Evolutionary conservation across 2,888 invertebrate species (phyloP).

Genomic region (Erpobdella octoculata): DNA sequence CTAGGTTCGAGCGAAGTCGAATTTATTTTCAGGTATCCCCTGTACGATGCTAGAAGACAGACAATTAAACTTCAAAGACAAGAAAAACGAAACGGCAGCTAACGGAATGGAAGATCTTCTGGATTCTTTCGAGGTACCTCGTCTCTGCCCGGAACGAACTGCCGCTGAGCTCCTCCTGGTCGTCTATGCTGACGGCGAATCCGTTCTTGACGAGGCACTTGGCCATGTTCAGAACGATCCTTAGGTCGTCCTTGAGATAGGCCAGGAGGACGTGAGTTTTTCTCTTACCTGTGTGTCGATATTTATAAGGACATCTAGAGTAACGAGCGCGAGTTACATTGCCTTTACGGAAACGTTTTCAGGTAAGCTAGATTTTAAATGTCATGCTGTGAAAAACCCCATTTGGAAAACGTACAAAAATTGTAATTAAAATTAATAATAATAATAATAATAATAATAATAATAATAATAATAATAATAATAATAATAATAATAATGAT

Average conservation of each 20-base stretch:
- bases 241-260: neutral
- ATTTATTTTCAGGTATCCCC: too few species aligned
- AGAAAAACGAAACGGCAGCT: neutral
- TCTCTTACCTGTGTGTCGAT: neutral
- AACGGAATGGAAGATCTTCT: neutral
- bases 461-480: too few species aligned
- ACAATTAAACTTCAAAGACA: neutral
- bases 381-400: too few species aligned
- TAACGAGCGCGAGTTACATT: too few species aligned
- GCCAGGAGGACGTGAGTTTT: neutral
- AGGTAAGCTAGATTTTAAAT: too few species aligned
- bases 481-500: too few species aligned
- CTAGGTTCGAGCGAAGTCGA: too few species aligned
- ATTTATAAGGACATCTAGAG: too few species aligned
- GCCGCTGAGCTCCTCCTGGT: neutral
- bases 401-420: too few species aligned
- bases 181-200: neutral
- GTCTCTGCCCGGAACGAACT: neutral
- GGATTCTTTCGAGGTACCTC: neutral
- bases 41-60: neutral
- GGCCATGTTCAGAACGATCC: neutral
- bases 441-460: too few species aligned
- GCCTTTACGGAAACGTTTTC: too few species aligned
- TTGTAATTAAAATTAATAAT: too few species aligned
- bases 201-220: neutral